Base-by-base conservation (phyloP, 2,888 invertebrate genomes). In the Andrena camellia region DNA sequence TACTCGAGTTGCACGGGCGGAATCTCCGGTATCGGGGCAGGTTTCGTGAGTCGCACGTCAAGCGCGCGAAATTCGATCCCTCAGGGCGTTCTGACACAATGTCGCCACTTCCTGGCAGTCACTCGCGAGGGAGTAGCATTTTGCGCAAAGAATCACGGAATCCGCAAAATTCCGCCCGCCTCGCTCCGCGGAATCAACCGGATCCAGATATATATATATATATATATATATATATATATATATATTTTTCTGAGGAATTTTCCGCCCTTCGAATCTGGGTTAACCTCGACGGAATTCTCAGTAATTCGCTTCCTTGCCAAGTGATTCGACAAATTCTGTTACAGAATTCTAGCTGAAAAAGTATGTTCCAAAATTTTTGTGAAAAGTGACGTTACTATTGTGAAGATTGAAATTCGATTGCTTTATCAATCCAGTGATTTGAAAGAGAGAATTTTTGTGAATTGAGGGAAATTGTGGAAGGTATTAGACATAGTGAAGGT, bases 41-140 rank as follows among this genome's bases (percentile, higher is more conserved):
- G 13, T 26, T 57, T 50, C 66, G 54, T 29, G 70, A 62, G 13
- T 57, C 57, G 62, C 48, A 52, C 59, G 50, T 52, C 66, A 70
- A 60, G 64, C 66, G 75, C 70, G 69, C 59, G 68, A 72, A 74
- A 73, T 81, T 71, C 71, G 48, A 77, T 66, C 57, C 62, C 57
- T 42, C 31, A 13, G 13, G 64, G 70, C 59, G 64, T 72, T 72
- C 69, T 54, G 71, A 74, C 71, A 70, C 78, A 77, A 67, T 69
- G 72, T 72, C 77, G 60, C 54, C 33, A 33, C 62, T 62, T 70
- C 42, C 48, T 48, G 35, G 17, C 63, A 48, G 64, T 72, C 67
- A 60, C 33, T 50, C 29, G 48, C 63, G 52, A 68, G 57, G 31
- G 26, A 67, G n/a, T 64, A 59, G 13, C 54, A 69, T 73, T 81